Evolutionary conservation across 2,888 invertebrate species (phyloP).

Genomic region (Ophion obscuratus): DNA sequence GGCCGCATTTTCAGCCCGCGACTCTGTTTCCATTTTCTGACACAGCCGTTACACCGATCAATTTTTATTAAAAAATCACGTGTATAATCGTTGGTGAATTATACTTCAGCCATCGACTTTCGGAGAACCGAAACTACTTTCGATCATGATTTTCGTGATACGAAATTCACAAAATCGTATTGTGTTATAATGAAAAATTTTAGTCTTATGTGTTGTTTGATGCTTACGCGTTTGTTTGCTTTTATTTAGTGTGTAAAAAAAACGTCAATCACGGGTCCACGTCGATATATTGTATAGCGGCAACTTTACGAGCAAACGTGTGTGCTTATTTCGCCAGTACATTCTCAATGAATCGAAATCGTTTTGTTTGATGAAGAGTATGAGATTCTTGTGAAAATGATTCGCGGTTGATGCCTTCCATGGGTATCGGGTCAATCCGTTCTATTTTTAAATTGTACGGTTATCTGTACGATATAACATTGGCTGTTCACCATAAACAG

Average conservation of each 20-base stretch:
- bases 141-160: neutral
- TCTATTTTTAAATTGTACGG: no score
- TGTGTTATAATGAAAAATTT: neutral
- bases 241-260: conserved; percentile 2
- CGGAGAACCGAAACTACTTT: neutral
- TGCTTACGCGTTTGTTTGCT: conserved; percentile 2
- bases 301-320: neutral
- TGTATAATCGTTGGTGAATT: neutral
- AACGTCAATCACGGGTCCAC: conserved; percentile 1
- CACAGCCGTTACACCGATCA: neutral
- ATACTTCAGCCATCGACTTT: neutral
- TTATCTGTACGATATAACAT: no score
- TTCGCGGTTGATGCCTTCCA: no score
- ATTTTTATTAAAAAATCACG: neutral
- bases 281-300: neutral
- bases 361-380: neutral
- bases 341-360: neutral
- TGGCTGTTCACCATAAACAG: neutral
- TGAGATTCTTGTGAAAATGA: neutral
- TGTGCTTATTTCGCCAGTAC: neutral
- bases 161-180: neutral
- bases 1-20: neutral
- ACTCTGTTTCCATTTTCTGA: neutral
- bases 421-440: no score
- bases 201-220: conserved; percentile 4